A percentile compares a stretch with the other conserved stretches of the same genome.
phyloP scores from a whole-genome alignment of 2,797 vertebrate genomes.

The Ispidina picta region DNA sequence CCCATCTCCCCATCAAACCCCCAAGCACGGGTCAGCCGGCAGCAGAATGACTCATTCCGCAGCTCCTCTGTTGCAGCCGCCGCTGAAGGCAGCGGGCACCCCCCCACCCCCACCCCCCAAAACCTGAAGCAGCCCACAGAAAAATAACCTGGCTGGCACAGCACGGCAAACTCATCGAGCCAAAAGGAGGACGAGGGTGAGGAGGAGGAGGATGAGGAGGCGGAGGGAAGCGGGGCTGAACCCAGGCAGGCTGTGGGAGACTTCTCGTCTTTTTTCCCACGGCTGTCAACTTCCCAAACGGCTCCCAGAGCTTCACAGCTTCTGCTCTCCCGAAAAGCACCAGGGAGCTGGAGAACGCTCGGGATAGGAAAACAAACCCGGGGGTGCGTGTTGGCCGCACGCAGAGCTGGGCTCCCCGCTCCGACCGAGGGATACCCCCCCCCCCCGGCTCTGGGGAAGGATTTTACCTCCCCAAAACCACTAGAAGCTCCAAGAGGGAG shows the following conservation, averaged over 20 bases:
- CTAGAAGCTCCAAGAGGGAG: neutral
- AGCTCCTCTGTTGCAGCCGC: conserved; percentile 1
- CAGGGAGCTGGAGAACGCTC: neutral
- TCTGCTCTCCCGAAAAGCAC: neutral
- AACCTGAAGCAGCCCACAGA: neutral
- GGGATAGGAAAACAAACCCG: neutral
- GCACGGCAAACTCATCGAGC: conserved; percentile 43
- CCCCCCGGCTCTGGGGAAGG: neutral
- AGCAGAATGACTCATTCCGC: conserved; percentile 30
- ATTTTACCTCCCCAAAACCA: neutral
- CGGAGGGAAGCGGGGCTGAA: neutral
- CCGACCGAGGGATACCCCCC: neutral
- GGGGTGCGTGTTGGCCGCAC: neutral
- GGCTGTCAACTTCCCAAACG: conserved; percentile 41
- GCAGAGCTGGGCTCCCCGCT: neutral
- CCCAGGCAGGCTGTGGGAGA: neutral
- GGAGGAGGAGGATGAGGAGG: neutral
- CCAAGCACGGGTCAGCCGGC: conserved; percentile 36
- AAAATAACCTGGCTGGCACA: conserved; percentile 25
- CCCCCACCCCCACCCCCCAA: neutral
- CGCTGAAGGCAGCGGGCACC: neutral
- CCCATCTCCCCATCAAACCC: neutral
- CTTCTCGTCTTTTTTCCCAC: neutral
- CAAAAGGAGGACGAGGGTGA: neutral
- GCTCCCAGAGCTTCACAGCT: neutral